Percentiles rank a stretch among this genome's conserved stretches.
phyloP scores from a whole-genome alignment of 2,797 vertebrate genomes.

The Prionace glauca region DNA sequence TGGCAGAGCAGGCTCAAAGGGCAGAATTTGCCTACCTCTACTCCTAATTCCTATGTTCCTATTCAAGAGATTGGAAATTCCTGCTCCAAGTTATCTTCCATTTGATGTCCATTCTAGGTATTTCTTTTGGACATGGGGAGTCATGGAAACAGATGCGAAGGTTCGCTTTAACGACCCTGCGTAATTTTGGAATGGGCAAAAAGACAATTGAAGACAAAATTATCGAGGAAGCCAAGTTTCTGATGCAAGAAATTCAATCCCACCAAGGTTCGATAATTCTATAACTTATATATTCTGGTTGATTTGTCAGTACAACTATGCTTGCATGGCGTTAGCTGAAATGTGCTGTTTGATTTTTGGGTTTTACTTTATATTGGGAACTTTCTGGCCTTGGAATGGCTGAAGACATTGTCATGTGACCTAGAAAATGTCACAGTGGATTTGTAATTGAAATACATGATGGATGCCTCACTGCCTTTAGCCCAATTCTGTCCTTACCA shows the following conservation, averaged over 20 bases:
- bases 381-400: neutral
- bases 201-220: conserved; percentile 31
- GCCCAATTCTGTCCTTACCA: neutral
- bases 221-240: neutral
- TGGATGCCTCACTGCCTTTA: neutral
- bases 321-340: neutral
- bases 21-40: too few relatives aligned
- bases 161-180: conserved; percentile 41
- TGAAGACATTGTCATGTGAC: neutral
- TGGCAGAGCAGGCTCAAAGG: too few relatives aligned
- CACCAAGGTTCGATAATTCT: conserved; percentile 1
- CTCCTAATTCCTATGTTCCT: too few relatives aligned
- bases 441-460: neutral
- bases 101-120: conserved; percentile 46
- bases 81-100: neutral
- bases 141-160: conserved; percentile 55
- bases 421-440: neutral
- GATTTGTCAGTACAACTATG: neutral
- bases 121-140: conserved; percentile 60
- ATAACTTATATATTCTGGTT: neutral
- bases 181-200: conserved; percentile 36
- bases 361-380: neutral
- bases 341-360: neutral
- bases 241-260: neutral
- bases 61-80: too few relatives aligned